Conservation (phyloP, 2,888 invertebrate species). For the Chymomyza procnemis region DNA sequence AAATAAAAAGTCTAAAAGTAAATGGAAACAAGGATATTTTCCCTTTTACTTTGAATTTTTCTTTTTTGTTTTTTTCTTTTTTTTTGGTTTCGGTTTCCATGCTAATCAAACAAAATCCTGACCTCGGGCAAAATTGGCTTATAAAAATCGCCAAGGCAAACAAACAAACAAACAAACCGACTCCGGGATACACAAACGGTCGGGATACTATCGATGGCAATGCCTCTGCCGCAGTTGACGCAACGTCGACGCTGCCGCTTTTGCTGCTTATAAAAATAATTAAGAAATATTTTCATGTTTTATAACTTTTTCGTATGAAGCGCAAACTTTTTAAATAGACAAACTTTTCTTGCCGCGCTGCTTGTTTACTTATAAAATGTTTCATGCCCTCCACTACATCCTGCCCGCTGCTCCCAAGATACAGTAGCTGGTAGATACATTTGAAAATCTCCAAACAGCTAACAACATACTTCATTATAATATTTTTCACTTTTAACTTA, state of each 20-base stretch:
- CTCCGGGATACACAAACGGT: constrained; percentile 32
- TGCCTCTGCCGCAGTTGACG: not conserved
- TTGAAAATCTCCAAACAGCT: constrained; percentile 65
- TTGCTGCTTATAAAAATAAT: constrained; percentile 71
- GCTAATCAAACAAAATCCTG: constrained; percentile 72
- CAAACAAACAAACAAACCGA: constrained; percentile 41
- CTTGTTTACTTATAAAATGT: constrained; percentile 68
- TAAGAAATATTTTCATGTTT: constrained; percentile 74
- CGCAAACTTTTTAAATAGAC: constrained; percentile 69
- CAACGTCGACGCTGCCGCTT: constrained; percentile 2
- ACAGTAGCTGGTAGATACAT: constrained; percentile 56
- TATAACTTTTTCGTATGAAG: constrained; percentile 60
- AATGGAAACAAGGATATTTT: constrained; percentile 4
- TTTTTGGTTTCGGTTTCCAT: constrained; percentile 40
- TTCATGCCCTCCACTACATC: constrained; percentile 1
- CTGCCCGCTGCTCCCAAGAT: not conserved
- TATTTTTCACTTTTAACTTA: constrained; percentile 68
- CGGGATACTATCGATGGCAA: not conserved
- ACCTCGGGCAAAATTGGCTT: constrained; percentile 60
- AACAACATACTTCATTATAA: constrained; percentile 72
- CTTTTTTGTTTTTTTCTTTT: constrained; percentile 6
- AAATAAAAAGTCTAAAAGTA: constrained; percentile 34
- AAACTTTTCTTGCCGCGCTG: constrained; percentile 63
- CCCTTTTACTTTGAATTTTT: not conserved
- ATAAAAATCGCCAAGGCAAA: constrained; percentile 59